Conservation (phyloP, 1,140 invertebrate species). For the Acromyrmex heyeri region DNA sequence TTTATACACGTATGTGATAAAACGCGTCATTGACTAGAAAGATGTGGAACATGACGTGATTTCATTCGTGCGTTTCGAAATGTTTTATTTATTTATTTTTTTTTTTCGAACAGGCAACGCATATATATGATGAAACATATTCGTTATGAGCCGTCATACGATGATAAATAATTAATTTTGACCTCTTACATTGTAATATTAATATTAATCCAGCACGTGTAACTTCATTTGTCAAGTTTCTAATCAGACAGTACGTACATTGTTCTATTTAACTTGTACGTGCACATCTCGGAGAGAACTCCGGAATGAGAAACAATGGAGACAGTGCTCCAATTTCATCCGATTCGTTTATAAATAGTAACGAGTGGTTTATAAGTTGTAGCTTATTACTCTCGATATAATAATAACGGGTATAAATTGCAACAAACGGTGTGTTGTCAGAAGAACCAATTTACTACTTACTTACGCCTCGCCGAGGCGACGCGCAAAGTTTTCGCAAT, state of each 20-base stretch:
- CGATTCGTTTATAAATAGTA: conserved; percentile 74
- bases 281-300: not conserved
- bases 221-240: conserved; percentile 2
- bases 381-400: conserved; percentile 76
- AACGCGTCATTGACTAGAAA: conserved; percentile 45
- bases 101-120: not conserved
- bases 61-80: conserved; percentile 56
- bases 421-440: conserved; percentile 72
- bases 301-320: conserved; percentile 28
- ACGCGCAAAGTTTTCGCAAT: conserved; percentile 52
- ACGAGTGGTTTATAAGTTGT: conserved; percentile 67
- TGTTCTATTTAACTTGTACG: not conserved
- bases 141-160: not conserved
- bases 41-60: conserved; percentile 23
- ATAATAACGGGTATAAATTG: conserved; percentile 75
- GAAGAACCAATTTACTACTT: conserved; percentile 74
- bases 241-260: not conserved
- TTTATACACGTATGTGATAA: not conserved
- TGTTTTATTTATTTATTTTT: conserved; percentile 51
- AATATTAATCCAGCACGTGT: not conserved
- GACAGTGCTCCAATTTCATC: conserved; percentile 64
- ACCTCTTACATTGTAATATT: not conserved
- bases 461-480: conserved; percentile 38
- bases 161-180: conserved; percentile 37
- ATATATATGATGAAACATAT: conserved; percentile 26